phyloP scores from a whole-genome alignment of 2,113 vertebrate genomes.

The Tauraco erythrolophus region DNA sequence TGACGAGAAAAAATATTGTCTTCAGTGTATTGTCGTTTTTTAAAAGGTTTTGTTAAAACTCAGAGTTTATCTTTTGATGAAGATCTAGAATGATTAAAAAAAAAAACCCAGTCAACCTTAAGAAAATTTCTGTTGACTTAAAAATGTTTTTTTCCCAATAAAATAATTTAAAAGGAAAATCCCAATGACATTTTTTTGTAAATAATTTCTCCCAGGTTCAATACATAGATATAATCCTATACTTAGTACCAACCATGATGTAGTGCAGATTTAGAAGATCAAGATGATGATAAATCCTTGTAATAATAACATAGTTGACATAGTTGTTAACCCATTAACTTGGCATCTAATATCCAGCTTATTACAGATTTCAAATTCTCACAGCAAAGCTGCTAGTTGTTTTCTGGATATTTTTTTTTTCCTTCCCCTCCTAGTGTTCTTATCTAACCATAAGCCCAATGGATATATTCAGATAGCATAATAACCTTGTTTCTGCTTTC shows the following conservation, averaged over 20 bases:
- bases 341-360: neutral
- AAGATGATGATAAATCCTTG: neutral
- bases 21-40: neutral
- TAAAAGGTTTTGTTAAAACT: neutral
- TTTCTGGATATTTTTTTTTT: neutral
- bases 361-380: neutral
- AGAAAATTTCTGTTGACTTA: neutral
- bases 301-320: neutral
- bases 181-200: accelerated
- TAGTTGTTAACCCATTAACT: neutral
- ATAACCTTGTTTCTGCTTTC: neutral
- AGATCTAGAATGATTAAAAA: neutral
- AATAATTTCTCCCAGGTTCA: neutral
- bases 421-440: neutral
- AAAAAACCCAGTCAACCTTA: neutral
- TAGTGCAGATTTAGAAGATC: neutral
- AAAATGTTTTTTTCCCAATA: neutral
- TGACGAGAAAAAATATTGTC: neutral
- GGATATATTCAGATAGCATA: neutral
- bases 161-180: neutral
- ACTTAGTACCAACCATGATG: neutral
- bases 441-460: neutral
- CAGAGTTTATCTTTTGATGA: neutral
- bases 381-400: neutral
- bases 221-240: neutral